These are phyloP conservation scores for Melieria crassipennis DNA, from an alignment of 2,888 invertebrate genomes.

Conservation along the genomic window DNA sequence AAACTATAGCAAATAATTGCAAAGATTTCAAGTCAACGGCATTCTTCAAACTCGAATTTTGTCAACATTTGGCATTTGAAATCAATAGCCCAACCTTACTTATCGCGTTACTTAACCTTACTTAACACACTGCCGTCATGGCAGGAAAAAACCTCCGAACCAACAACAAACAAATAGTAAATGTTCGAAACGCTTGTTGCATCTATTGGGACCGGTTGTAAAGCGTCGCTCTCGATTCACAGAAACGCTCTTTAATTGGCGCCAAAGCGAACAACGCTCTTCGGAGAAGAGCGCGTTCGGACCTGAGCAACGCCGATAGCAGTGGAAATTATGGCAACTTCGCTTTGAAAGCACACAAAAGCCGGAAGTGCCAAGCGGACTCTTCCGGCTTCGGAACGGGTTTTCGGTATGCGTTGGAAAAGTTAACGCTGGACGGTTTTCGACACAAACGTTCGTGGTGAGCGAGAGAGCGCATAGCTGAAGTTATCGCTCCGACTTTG, in stretches of 20 bases:
- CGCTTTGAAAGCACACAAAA: background rate
- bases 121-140: conserved; percentile 1
- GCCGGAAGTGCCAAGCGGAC: conserved; percentile 24
- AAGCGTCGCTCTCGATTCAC: background rate
- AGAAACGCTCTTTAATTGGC: background rate
- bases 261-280: too few species aligned
- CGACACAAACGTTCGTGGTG: background rate
- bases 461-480: background rate
- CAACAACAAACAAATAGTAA: background rate
- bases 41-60: too few species aligned
- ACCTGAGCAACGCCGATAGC: too few species aligned
- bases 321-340: background rate
- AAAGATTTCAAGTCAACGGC: too few species aligned
- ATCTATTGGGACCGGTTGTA: conserved; percentile 5
- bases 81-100: conserved; percentile 1
- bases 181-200: conserved; percentile 23
- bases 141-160: background rate
- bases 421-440: background rate
- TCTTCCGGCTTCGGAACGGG: conserved; percentile 28
- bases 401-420: conserved; percentile 4
- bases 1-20: too few species aligned
- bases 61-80: too few species aligned
- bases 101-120: conserved; percentile 6
- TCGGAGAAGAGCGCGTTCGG: too few species aligned
- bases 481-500: conserved; percentile 6